Base-by-base conservation (phyloP, 2,888 invertebrate genomes). In the Tricholauxania praeusta region DNA sequence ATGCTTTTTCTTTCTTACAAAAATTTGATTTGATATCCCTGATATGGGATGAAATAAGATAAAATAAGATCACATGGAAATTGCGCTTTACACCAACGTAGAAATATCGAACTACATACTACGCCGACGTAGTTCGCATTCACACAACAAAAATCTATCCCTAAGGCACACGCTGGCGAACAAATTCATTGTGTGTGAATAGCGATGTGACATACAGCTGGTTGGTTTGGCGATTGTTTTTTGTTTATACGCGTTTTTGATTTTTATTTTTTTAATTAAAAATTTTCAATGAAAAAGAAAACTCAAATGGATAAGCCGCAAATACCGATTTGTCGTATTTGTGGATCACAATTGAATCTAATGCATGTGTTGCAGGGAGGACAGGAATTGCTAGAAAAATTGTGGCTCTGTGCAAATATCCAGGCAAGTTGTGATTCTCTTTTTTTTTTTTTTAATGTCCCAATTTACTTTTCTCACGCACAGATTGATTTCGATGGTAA, bases 371-470 rank as follows among this genome's bases (percentile, higher is more conserved):
- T 75, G 7, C 77, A 74, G 10, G 74, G 76, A 39, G 78, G 74
- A 5, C 64, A 75, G 10, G 78, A 79, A 48, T 72, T 81, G 52
- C 51, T 78, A 3, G 77, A 80, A 14, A 77, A 80, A 32, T 72
- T 81, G 5, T 59, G 72, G 7, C n/a, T 79, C 5, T 81, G 81
- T 55, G 78, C 79, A 12, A 81, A 79, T 59, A 76, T 81, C 6
- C 57, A 72, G 19, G 81, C 80, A 67, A 77, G 73, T 39, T 28
- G 2, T 28, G 4, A 28, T 28, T 39, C 39, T 10, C 2, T 39
- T 39, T 39, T 39, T 39, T 1, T 28, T 28, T 3, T 3, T 1
- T 59, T 6, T 3, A 28, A 22, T n/a, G 8, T 32, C 15, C 12
- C 1, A 10, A 32, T 10, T 60, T 10, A 60, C 1, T 32, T 69